Percentiles rank a stretch among this genome's conserved stretches.
These are phyloP conservation scores for Cotesia glomerata DNA, from an alignment of 1,140 invertebrate genomes.

Conservation along the genomic window DNA sequence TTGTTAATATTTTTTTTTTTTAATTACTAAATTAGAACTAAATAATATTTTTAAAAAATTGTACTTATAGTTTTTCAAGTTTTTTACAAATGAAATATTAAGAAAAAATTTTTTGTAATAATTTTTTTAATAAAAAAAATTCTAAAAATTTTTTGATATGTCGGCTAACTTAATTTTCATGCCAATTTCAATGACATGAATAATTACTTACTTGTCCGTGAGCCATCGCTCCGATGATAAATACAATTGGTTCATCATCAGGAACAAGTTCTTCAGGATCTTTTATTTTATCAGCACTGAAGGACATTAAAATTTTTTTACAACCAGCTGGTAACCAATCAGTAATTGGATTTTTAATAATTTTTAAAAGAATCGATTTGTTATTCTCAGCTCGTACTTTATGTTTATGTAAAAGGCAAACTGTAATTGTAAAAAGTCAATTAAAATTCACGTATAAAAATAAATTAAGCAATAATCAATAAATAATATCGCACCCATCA, in stretches of 20 bases:
- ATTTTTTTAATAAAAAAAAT: no score
- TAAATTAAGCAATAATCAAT: no score
- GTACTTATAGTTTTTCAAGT: no score
- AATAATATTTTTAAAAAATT: no score
- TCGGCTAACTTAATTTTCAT: no score
- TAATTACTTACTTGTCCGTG: slow-evolving; percentile 89
- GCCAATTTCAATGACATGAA: no score
- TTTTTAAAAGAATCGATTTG: slow-evolving; percentile 87
- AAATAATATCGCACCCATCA: slow-evolving; percentile 79
- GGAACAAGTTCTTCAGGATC: slow-evolving; percentile 85
- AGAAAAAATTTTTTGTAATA: no score
- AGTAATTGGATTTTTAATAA: slow-evolving; percentile 97
- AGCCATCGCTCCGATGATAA: slow-evolving; percentile 96
- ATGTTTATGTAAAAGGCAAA: slow-evolving; percentile 96
- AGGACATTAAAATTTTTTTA: slow-evolving; percentile 89
- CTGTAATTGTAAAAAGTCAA: slow-evolving; percentile 63
- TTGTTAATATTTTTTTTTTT: no score
- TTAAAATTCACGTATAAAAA: neutral
- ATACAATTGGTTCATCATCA: slow-evolving; percentile 80
- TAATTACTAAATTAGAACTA: no score
- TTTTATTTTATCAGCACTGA: slow-evolving; percentile 79
- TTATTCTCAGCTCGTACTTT: slow-evolving; percentile 88
- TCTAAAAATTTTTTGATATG: no score
- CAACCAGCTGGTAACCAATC: slow-evolving; percentile 96
- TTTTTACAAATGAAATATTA: no score